A percentile compares a stretch with the other conserved stretches of the same genome.
Evolutionary conservation across 2,797 vertebrate genomes (phyloP).

Genomic region (Austrolebias charrua): DNA sequence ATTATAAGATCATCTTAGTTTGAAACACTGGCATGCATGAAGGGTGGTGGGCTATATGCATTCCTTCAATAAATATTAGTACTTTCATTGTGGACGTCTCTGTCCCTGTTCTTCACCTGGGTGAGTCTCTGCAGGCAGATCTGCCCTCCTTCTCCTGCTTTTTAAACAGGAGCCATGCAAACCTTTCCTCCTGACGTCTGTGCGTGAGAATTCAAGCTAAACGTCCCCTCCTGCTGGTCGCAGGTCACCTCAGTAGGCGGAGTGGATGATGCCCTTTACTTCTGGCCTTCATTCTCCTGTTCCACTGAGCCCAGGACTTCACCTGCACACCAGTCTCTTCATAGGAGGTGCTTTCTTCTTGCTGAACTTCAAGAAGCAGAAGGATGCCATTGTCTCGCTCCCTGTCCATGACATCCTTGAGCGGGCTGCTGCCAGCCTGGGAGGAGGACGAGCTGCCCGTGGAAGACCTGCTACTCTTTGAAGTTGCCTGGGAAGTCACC

Average conservation of each 20-base stretch:
- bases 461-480: conserved; percentile 90
- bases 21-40: too few relatives aligned
- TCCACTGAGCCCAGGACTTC: conserved; percentile 14
- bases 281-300: conserved; percentile 4
- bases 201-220: conserved; percentile 14
- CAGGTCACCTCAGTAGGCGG: conserved; percentile 39
- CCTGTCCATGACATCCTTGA: conserved; percentile 90
- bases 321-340: not conserved
- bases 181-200: conserved; percentile 19
- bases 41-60: too few relatives aligned
- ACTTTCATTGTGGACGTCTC: too few relatives aligned
- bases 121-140: not conserved
- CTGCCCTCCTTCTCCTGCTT: conserved; percentile 6
- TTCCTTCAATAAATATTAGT: too few relatives aligned
- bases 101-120: too few relatives aligned
- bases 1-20: too few relatives aligned
- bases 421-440: conserved; percentile 86
- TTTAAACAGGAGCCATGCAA: conserved; percentile 18
- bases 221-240: conserved; percentile 14
- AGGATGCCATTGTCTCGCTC: conserved; percentile 89
- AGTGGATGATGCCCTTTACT: conserved; percentile 14
- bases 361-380: not conserved
- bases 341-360: not conserved
- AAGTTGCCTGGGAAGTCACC: conserved; percentile 95
- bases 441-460: conserved; percentile 87